Percentiles rank a stretch among this genome's conserved stretches.
phyloP scores from a whole-genome alignment of 2,797 vertebrate species.

The Mormyrops boulengeri region DNA sequence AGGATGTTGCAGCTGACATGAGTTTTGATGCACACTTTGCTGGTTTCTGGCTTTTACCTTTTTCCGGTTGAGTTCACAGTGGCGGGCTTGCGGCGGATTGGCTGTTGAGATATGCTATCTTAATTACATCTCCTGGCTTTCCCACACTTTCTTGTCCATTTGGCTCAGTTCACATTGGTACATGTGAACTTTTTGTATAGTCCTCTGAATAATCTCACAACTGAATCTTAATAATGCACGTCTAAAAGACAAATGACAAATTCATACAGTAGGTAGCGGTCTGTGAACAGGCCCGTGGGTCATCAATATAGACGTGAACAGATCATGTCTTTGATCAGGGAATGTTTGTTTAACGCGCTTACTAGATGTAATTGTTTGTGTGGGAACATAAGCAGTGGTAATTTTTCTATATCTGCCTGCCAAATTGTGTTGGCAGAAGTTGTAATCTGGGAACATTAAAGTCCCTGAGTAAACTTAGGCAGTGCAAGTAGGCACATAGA shows the following conservation, averaged over 20 bases:
- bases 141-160: neutral
- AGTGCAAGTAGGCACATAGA: neutral
- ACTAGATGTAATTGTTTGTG: conserved; percentile 2
- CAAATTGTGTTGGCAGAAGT: conserved; percentile 10
- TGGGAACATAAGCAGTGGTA: neutral
- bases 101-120: neutral
- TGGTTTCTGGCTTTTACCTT: neutral
- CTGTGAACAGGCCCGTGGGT: neutral
- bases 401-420: neutral
- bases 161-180: neutral
- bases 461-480: neutral
- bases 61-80: neutral
- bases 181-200: neutral
- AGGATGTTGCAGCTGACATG: neutral
- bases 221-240: neutral
- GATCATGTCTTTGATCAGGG: neutral
- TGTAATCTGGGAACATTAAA: neutral
- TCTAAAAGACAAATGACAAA: neutral
- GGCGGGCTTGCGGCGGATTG: neutral
- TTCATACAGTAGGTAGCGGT: neutral
- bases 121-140: neutral
- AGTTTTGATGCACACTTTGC: neutral
- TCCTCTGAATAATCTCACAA: neutral
- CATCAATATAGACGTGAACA: neutral
- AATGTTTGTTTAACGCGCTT: neutral